These are phyloP conservation scores for Leptobrachium ailaonicum DNA, from an alignment of 2,113 vertebrate species.

Conservation along the genomic window DNA sequence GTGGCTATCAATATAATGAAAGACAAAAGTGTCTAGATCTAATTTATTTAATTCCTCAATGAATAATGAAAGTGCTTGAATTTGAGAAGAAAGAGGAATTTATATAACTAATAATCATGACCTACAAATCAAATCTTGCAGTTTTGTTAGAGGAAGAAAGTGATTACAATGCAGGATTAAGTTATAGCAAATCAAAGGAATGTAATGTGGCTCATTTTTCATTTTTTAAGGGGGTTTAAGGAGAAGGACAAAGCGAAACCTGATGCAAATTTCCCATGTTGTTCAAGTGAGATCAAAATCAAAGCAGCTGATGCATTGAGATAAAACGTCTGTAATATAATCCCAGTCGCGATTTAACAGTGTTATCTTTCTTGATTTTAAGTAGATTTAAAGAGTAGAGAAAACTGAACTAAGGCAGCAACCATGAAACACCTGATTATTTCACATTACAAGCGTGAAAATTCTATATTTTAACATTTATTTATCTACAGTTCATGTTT, in stretches of 20 bases:
- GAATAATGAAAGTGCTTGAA: constrained; percentile 46
- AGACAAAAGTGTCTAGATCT: constrained; percentile 11
- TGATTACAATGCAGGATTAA: constrained; percentile 57
- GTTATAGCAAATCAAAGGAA: constrained; percentile 50
- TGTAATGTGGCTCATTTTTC: constrained; percentile 33
- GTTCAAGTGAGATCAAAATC: constrained; percentile 55
- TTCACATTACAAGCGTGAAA: no score
- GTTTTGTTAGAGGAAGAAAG: constrained; percentile 24
- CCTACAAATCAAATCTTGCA: constrained; percentile 39
- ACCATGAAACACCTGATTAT: no score
- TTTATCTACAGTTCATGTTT: no score
- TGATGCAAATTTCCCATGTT: constrained; percentile 34
- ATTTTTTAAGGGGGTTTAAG: constrained; percentile 25
- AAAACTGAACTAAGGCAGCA: no score
- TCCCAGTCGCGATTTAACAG: constrained; percentile 58
- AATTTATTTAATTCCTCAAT: constrained; percentile 34
- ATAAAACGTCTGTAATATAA: constrained; percentile 65
- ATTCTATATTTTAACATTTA: no score
- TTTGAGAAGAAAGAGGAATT: constrained; percentile 18
- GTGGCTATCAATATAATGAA: neutral
- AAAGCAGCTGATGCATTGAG: constrained; percentile 64
- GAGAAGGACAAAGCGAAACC: constrained; percentile 36
- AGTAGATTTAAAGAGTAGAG: no score
- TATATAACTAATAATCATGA: constrained; percentile 25
- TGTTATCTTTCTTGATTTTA: no score